Evolutionary conservation across 2,797 vertebrate species (phyloP), one percentile per base, ranked within the genome.

Genomic region (Petrocephalus sullivani): DNA sequence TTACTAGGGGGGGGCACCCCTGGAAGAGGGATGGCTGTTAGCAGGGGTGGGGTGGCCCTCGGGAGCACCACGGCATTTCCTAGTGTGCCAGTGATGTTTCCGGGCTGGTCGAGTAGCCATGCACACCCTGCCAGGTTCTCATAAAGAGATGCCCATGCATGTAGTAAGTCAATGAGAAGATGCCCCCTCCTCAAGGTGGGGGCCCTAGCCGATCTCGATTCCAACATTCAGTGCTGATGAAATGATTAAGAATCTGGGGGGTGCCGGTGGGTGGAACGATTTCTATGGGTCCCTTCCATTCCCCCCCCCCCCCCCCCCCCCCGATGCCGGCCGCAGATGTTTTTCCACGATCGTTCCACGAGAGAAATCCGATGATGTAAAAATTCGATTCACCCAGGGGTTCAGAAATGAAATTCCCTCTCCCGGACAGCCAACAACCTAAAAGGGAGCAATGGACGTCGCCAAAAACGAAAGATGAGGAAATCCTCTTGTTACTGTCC

Each of bases 371-470:
- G 75, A 90, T 91, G 91, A 93, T 92, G 93, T 88, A 49, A 94
- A 94, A 95, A 95, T 95, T 91, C 95, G 95, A 94, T 94, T 94
- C 93, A 92, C 90, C 90, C 91, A 90, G 91, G 85, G 90, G 91
- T 93, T 94, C 93, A 94, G 94, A 92, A 93, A 95, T 94, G 94
- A 90, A 94, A 95, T 95, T 95, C 95, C 93, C 93, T 94, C 90
- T 91, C 91, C 54, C 93, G 91, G 93, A 93, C 94, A 94, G 92
- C 91, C 91, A 91, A 90, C 89, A 90, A 94, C 94, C 92, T 93
- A 90, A 93, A 92, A 92, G 92, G 93, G 94, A 95, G 94, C 94
- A 94, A 96, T 94, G 93, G 95, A 92, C 90, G 93, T 93, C 91
- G 93, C 94, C 94, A 54, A 53, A 21, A 83, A 6, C n/a, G 23